Percentiles rank a stretch among this genome's conserved stretches.
Evolutionary conservation across 2,113 vertebrate genomes (phyloP).

Genomic region (Odontesthes bonariensis): DNA sequence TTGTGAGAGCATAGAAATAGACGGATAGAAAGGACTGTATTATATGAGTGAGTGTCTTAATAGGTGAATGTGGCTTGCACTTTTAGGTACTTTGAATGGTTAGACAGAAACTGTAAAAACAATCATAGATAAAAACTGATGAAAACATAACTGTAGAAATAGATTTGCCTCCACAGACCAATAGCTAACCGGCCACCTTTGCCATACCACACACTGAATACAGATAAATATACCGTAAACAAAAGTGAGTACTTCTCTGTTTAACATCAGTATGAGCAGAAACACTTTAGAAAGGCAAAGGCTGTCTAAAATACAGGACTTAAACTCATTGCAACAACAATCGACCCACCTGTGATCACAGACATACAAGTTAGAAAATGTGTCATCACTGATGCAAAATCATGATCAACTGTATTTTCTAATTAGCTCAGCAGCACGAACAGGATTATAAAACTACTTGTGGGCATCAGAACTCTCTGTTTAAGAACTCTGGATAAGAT

Average conservation of each 20-base stretch:
- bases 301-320: background rate
- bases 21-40: background rate
- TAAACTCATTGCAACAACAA: background rate
- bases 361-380: no score
- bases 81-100: background rate
- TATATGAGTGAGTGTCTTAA: background rate
- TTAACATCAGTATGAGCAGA: no score
- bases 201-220: no score
- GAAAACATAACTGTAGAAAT: background rate
- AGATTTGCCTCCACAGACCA: background rate
- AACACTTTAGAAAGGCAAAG: background rate
- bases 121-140: no score
- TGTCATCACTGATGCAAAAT: no score
- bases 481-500: background rate
- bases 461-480: no score
- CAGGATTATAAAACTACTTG: no score
- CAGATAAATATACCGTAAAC: no score
- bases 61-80: background rate
- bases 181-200: background rate
- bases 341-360: background rate
- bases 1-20: no score
- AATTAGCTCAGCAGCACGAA: no score
- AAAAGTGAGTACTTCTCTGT: no score
- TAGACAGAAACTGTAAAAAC: background rate
- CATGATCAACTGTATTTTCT: no score